phyloP scores from a whole-genome alignment of 2,113 vertebrate genomes.

The Gracilinanus agilis region DNA sequence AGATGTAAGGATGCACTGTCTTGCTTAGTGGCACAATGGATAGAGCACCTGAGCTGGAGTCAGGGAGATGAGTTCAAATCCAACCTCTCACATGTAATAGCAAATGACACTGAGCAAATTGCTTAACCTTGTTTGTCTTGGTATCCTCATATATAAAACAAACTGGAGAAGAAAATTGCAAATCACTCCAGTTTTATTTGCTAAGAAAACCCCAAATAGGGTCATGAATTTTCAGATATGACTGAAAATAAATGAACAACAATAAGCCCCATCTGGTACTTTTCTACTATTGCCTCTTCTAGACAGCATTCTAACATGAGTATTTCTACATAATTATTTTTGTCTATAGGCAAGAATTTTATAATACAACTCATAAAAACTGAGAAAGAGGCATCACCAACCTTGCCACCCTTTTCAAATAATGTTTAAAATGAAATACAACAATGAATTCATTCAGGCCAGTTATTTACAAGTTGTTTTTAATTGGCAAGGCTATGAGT shows the following conservation, averaged over 20 bases:
- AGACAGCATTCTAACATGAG: constrained; percentile 24
- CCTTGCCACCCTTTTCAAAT: constrained; percentile 8
- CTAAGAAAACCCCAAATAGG: no score
- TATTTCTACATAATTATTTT: constrained; percentile 14
- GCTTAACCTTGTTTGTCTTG: no score
- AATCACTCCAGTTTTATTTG: no score
- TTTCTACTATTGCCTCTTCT: neutral
- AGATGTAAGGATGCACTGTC: neutral
- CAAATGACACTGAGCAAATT: no score
- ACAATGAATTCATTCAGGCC: neutral
- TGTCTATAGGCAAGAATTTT: constrained; percentile 20
- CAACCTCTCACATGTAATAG: no score
- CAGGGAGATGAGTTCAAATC: no score
- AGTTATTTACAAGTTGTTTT: constrained; percentile 7
- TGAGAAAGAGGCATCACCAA: constrained; percentile 38
- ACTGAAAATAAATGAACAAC: no score
- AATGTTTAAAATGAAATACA: constrained; percentile 32
- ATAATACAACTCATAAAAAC: constrained; percentile 23
- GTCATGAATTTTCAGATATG: no score
- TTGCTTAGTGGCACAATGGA: no score
- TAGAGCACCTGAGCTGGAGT: no score
- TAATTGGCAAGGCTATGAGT: constrained; percentile 1
- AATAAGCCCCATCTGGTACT: neutral
- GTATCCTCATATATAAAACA: no score
- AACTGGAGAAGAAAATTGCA: no score